Conservation (phyloP, 2,888 invertebrate genomes). For the Drosophila buzzatii region DNA sequence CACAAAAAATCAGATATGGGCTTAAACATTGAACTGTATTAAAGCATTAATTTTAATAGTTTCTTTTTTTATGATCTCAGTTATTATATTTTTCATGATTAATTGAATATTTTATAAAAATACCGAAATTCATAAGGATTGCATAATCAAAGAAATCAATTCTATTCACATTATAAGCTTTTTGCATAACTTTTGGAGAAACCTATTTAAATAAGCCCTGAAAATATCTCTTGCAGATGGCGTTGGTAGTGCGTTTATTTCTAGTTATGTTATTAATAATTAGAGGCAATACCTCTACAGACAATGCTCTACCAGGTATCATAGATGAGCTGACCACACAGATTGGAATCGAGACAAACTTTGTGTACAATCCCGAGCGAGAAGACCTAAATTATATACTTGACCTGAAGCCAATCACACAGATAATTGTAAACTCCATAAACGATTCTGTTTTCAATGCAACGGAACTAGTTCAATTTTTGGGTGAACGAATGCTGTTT, state of each 20-base stretch:
- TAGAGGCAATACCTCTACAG: not conserved
- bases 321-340: constrained; percentile 47
- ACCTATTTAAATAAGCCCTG: not conserved
- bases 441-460: constrained; percentile 18
- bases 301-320: constrained; percentile 24
- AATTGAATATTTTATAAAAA: too few species aligned
- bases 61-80: too few species aligned
- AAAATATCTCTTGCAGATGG: constrained; percentile 56
- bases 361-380: constrained; percentile 41
- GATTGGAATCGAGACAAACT: constrained; percentile 33
- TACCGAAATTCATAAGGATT: too few species aligned
- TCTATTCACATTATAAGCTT: not conserved
- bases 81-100: too few species aligned
- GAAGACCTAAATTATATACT: constrained; percentile 20
- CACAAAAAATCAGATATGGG: too few species aligned
- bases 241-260: not conserved
- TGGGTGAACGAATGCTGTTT: constrained; percentile 31
- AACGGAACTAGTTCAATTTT: constrained; percentile 15
- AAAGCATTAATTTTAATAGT: too few species aligned
- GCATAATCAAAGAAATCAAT: too few species aligned
- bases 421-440: constrained; percentile 32
- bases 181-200: not conserved
- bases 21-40: not conserved
- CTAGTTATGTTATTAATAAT: constrained; percentile 16
- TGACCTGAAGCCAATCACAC: constrained; percentile 1